Evolutionary conservation across 2,113 vertebrate species (phyloP), one percentile per base, ranked within the genome.

Genomic region (Procapra przewalskii): DNA sequence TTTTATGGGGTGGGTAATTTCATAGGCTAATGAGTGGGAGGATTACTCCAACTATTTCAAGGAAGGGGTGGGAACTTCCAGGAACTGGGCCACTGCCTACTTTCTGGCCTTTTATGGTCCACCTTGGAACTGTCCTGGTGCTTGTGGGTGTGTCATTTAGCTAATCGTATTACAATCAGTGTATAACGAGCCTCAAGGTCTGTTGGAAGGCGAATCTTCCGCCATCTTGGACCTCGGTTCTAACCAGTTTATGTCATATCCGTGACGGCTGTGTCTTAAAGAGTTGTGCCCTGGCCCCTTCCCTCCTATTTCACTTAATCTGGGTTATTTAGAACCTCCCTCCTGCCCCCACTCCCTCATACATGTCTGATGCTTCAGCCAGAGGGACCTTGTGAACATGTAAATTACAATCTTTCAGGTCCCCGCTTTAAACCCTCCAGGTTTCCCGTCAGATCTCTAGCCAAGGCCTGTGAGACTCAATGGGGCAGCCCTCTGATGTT

Each of bases 401-500:
- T 21, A 50, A 48, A n/a, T 52, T 2, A 1, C 25, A n/a, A 4
- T 80, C 59, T 54, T 60, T 43, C 81, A 54, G 19, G 60, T 2
- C 19, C 43, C 19, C 36, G 50, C 75, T 45, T 7, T 86, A 85
- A 43, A 60, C 52, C 27, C 55, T 80, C 80, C 50, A n/a, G 31
- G 14, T 11, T 80, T 85, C 80, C 62, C 19, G 6, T 48, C 67
- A 48, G 36, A 33, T 54, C 52, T 81, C 67, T 36, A 71, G 59
- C n/a, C 81, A 5, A 7, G 43, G 91, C 14, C 55, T 12, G 12
- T 25, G 59, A n/a, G 75, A 29, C 25, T 48, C 23, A 25, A 2
- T 2, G 25, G 67, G 55, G 23, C 8, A 7, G 27, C 19, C 25
- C 50, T 31, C 25, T 0, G 2, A 11, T 2, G 4, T 15, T 55